Base-by-base conservation (phyloP, 2,797 vertebrate genomes). In the Galaxias olidus region DNA sequence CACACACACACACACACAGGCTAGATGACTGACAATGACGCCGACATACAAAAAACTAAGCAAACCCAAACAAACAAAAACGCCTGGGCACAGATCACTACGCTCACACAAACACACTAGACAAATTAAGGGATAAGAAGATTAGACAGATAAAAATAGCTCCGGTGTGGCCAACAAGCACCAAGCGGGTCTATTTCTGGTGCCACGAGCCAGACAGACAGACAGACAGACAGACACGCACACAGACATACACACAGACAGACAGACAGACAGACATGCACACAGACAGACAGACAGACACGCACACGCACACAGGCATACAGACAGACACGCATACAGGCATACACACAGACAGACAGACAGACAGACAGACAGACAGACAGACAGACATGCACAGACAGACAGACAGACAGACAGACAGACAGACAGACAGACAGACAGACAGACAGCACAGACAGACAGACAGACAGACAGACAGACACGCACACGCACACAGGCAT, bases 81-180 rank as follows among this genome's bases (percentile, higher is more conserved):
- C 47, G 46, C 49, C 52, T 45, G 70, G 60, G 70, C 60, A 42
- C 14, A 43, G 14, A 42, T n/a, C 12, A 14, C n/a, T 14, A 76
- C 73, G 73, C 65, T 15, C n/a, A 45, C 15, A 82, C 40, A 62
- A 49, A 79, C 68, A 76, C 30, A 78, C 77, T 70, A 82, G 77
- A 75, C 66, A 91, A 87, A 89, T 85, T 77, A 87, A 83, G 85
- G 71, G 74, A 80, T 92, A 91, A 91, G 89, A 87, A 90, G 90
- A 91, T 91, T 92, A 87, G 76, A 76, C 81, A 83, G 88, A 89
- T 90, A 90, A 90, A 91, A 92, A 92, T 92, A 91, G 88, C 86
- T 82, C 72, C 73, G 74, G 77, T 79, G 80, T 74, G 75, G 69
- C 62, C 67, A 67, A 82, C 63, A 60, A 77, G 78, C 67, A 63